phyloP scores from a whole-genome alignment of 2,113 vertebrate species.

The Neotoma lepida region DNA sequence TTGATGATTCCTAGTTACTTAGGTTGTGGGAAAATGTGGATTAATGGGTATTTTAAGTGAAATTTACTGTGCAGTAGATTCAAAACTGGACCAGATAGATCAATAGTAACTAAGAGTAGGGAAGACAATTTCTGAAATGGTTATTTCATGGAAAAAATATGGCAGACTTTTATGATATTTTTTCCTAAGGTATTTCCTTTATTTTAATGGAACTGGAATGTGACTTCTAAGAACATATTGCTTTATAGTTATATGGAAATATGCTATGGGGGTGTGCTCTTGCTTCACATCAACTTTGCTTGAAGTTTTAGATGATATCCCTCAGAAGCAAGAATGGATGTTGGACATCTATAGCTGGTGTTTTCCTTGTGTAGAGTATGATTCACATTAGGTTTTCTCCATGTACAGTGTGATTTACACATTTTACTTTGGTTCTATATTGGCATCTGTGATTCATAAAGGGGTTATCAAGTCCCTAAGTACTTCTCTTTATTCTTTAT shows the following conservation, averaged over 20 bases:
- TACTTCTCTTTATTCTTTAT: slow-evolving; percentile 25
- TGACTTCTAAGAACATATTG: slow-evolving; percentile 38
- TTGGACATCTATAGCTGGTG: not conserved
- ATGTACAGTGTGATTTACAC: not conserved
- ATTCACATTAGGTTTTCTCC: not conserved
- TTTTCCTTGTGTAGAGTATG: not conserved
- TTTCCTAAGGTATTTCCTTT: slow-evolving; percentile 72
- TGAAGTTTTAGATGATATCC: not conserved
- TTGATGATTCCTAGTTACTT: slow-evolving; percentile 60
- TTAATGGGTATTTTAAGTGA: slow-evolving; percentile 67
- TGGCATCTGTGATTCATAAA: slow-evolving; percentile 3
- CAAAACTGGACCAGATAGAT: slow-evolving; percentile 17
- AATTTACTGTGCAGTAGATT: slow-evolving; percentile 57
- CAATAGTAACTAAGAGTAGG: slow-evolving; percentile 54
- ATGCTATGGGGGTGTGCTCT: not conserved
- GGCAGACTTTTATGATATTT: slow-evolving; percentile 68
- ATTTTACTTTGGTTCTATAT: slow-evolving; percentile 14
- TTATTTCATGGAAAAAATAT: slow-evolving; percentile 70
- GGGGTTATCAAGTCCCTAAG: not conserved
- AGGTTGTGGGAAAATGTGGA: slow-evolving; percentile 58
- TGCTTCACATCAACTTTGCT: slow-evolving; percentile 44
- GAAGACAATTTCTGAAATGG: slow-evolving; percentile 68
- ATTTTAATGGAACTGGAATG: slow-evolving; percentile 56
- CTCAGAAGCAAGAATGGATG: slow-evolving; percentile 38
- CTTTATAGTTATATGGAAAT: slow-evolving; percentile 62